Percentiles rank a stretch among this genome's conserved stretches.
Evolutionary conservation across 2,888 invertebrate genomes (phyloP).

Genomic region (Blomia tropicalis): DNA sequence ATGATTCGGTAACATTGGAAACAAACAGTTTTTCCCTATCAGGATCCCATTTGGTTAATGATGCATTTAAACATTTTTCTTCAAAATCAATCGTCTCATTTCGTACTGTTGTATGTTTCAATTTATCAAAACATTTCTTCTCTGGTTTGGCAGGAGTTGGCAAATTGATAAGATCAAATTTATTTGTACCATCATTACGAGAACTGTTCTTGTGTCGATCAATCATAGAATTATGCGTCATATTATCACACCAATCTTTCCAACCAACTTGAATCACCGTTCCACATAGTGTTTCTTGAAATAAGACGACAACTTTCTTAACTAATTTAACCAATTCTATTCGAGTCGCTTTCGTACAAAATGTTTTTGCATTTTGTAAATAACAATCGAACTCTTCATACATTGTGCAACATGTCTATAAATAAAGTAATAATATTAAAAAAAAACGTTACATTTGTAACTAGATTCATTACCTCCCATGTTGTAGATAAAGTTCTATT

Average conservation of each 20-base stretch:
- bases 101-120: neutral
- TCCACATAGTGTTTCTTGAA: neutral
- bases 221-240: neutral
- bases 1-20: neutral
- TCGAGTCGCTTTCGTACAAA: neutral
- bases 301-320: neutral
- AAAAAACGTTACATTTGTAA: too few species aligned
- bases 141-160: neutral
- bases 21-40: neutral
- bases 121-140: slow-evolving; percentile 6
- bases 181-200: neutral
- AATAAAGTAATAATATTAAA: too few species aligned
- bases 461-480: neutral
- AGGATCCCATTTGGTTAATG: slow-evolving; percentile 9
- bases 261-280: neutral
- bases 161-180: neutral
- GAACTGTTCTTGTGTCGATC: neutral
- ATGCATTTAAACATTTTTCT: neutral
- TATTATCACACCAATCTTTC: neutral
- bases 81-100: neutral
- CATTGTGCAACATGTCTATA: neutral
- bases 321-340: neutral
- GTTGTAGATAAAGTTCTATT: neutral
- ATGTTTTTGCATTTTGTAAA: neutral
- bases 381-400: neutral